A percentile compares a stretch with the other conserved stretches of the same genome.
Evolutionary conservation across 1,140 invertebrate species (phyloP).

Genomic region (Drosophila asahinai): DNA sequence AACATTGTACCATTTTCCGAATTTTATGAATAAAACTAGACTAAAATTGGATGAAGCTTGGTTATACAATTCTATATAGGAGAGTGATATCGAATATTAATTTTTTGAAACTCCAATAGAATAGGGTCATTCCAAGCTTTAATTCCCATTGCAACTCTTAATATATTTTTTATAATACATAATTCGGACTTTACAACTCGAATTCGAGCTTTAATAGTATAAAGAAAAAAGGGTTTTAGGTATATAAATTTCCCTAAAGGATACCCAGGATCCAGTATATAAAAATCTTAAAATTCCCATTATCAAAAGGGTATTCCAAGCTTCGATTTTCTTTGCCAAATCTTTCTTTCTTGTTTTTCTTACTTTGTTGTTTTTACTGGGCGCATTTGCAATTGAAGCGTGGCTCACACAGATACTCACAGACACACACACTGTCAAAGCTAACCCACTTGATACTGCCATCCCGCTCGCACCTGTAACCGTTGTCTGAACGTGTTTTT

Average conservation of each 20-base stretch:
- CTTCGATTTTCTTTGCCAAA: background rate
- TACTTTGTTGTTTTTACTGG: constrained; percentile 63
- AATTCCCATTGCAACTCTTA: no score
- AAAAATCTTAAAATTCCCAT: background rate
- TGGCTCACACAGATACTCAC: constrained; percentile 70
- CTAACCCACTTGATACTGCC: constrained; percentile 39
- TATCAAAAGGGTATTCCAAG: background rate
- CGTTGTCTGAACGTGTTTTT: constrained; percentile 72
- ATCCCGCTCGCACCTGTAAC: constrained; percentile 24
- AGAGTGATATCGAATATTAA: background rate
- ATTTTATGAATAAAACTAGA: no score
- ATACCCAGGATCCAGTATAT: no score
- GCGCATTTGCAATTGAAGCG: constrained; percentile 79
- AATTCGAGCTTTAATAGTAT: background rate
- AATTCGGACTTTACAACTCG: background rate
- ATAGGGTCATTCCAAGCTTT: background rate
- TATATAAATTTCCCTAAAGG: no score
- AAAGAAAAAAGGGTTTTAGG: no score
- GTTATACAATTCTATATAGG: no score
- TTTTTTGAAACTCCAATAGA: background rate
- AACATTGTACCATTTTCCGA: no score
- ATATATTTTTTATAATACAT: no score
- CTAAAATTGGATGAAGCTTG: no score
- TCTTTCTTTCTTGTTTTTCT: constrained; percentile 28
- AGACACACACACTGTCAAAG: constrained; percentile 2